Base-by-base conservation (phyloP, 2,888 invertebrate species). In the Drosophila recens region DNA sequence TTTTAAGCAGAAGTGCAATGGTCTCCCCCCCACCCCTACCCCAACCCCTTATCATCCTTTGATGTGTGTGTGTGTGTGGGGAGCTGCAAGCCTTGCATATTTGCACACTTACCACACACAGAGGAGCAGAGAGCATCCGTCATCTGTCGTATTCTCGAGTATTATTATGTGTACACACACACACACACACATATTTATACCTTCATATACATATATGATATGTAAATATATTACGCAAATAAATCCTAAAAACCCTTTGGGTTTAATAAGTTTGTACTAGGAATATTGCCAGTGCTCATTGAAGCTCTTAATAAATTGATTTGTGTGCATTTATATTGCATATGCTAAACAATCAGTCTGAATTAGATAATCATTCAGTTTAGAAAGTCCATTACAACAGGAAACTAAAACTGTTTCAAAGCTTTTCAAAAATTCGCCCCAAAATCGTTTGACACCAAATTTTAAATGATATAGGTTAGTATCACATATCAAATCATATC, bases 31-130 rank as follows among this genome's bases (percentile, higher is more conserved):
- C 13, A 23, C 15, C 27, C 27, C 27, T 17, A 17, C 27, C 6
- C 5, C 27, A 27, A 45, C 3, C 11, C 48, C n/a, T 17, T 17
- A 17, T 6, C 36, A 8, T 4, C 23, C 13, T 33, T 11, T 13
- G 36, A 36, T 17, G 30, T 49, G 40, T 13, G n/a, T 43, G 8
- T 45, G 13, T 38, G 15, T 40, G 36, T 52, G 34, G 38, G 30
- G 4, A 15, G 42, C 36, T 65, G 74, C 69, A 46, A 53, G 67
- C 61, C 73, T 69, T 79, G 76, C 82, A 81, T 76, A 81, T 81
- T 79, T 81, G 66, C 71, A 71, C 54, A 72, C 46, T 53, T 59
- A 48, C 45, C 72, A 56, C 36, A 49, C 15, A 49, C 15, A 15
- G 13, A 6, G 38, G 8, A 36, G 59, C 54, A 30, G 23, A 49